These are phyloP conservation scores for Monodelphis domestica DNA, from an alignment of 2,797 vertebrate species.

Conservation along the genomic window DNA sequence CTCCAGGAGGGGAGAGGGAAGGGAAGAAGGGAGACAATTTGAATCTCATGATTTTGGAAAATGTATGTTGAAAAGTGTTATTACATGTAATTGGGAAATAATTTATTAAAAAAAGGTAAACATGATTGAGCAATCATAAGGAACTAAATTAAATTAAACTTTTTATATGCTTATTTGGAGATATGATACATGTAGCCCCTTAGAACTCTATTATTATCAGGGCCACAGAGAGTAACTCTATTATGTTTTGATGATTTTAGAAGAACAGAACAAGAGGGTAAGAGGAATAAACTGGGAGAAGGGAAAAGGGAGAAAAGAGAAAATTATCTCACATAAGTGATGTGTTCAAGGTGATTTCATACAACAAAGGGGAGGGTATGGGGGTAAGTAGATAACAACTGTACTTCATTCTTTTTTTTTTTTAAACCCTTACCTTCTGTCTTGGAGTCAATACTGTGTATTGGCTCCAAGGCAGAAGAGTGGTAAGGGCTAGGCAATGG, in stretches of 20 bases:
- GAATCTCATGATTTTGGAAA: too few relatives aligned
- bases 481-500: too few relatives aligned
- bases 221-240: neutral
- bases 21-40: too few relatives aligned
- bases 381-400: neutral
- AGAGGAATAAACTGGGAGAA: neutral
- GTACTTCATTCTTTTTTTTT: too few relatives aligned
- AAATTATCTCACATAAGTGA: neutral
- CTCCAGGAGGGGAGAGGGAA: too few relatives aligned
- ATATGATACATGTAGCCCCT: neutral
- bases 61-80: too few relatives aligned
- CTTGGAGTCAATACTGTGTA: too few relatives aligned
- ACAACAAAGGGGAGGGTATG: neutral
- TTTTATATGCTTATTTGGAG: neutral
- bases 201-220: neutral
- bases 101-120: too few relatives aligned
- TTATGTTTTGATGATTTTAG: neutral
- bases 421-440: too few relatives aligned
- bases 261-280: neutral
- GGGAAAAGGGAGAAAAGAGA: neutral
- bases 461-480: too few relatives aligned
- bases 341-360: neutral
- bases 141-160: neutral
- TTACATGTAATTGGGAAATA: too few relatives aligned
- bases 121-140: too few relatives aligned